Base-by-base conservation (phyloP, 2,888 invertebrate species). In the Ganaspis brasiliensis region DNA sequence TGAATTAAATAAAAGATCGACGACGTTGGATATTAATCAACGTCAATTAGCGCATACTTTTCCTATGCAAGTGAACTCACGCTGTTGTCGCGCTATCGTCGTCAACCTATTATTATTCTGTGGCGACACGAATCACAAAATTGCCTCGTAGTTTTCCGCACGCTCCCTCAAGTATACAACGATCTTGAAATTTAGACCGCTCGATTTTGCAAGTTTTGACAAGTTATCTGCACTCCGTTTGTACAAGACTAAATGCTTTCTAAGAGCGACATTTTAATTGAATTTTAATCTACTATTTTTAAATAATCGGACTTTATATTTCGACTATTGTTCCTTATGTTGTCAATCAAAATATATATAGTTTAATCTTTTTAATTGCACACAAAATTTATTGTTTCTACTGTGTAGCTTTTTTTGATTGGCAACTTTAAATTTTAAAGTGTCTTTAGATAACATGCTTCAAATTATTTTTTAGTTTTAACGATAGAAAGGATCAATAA, bases 1-100 rank as follows among this genome's bases (percentile, higher is more conserved):
- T 85, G 85, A 85, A 85, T 85, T 85, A 83, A 85, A 85, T 85
- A 81, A 80, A 73, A 75, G 77, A 82, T 84, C 77, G 79, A 79
- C 73, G 75, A 73, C 61, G 63, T 37, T 49, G 74, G 72, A 76
- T 70, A 81, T 81, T 81, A 79, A 79, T 81, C 81, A 81, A 79
- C 81, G 81, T 81, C 81, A 81, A 82, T 81, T 78, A 74, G 70
- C 73, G 81, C 79, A 78, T 67, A 45, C 24, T 67, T 63, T 67
- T 63, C 81, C 14, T 9, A 55, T 14, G 56, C 72, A 56, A 5
- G 26, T 55, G 14, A 72, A 37, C 56, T 55, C 67, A 31, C 24
- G 40, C 35, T 19, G 16, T 45, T 73, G 35, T n/a, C 24, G 26
- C n/a, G 9, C 24, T 73, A 57, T 24, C 26, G 55, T 59, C 26